phyloP scores from a whole-genome alignment of 2,888 invertebrate species.

The Rhingia campestris region DNA sequence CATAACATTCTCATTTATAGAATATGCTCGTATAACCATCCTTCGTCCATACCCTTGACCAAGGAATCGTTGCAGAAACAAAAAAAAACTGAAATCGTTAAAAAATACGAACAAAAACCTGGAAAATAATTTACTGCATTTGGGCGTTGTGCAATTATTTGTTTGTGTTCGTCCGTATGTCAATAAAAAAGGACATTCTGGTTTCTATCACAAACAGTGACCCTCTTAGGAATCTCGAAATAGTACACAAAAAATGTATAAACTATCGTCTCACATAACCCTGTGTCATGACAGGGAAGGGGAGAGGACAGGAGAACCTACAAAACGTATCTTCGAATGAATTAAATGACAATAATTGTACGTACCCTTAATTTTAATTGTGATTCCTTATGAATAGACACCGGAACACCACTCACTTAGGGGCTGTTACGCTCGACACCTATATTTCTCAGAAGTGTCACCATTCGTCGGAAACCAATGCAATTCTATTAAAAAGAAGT shows the following conservation, averaged over 20 bases:
- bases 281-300: neutral
- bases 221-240: slow-evolving; percentile 11
- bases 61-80: slow-evolving; percentile 10
- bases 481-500: slow-evolving; percentile 41
- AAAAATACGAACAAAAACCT: slow-evolving; percentile 28
- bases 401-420: slow-evolving; percentile 30
- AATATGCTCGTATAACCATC: neutral
- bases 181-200: slow-evolving; percentile 40
- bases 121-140: slow-evolving; percentile 51
- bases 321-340: slow-evolving; percentile 30
- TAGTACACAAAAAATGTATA: slow-evolving; percentile 33
- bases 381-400: slow-evolving; percentile 10
- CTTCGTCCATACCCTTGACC: slow-evolving; percentile 51
- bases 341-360: slow-evolving; percentile 41
- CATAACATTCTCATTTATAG: slow-evolving; percentile 24
- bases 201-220: slow-evolving; percentile 9
- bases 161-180: slow-evolving; percentile 36
- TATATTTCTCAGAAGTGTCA: slow-evolving; percentile 19
- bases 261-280: slow-evolving; percentile 76
- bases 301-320: slow-evolving; percentile 25
- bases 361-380: slow-evolving; percentile 25
- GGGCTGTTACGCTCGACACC: slow-evolving; percentile 38
- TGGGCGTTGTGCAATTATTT: slow-evolving; percentile 51
- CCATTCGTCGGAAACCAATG: slow-evolving; percentile 23
- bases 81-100: slow-evolving; percentile 27